These are phyloP conservation scores for Haplotaxodon microlepis DNA, from an alignment of 2,113 vertebrate species.

Conservation along the genomic window DNA sequence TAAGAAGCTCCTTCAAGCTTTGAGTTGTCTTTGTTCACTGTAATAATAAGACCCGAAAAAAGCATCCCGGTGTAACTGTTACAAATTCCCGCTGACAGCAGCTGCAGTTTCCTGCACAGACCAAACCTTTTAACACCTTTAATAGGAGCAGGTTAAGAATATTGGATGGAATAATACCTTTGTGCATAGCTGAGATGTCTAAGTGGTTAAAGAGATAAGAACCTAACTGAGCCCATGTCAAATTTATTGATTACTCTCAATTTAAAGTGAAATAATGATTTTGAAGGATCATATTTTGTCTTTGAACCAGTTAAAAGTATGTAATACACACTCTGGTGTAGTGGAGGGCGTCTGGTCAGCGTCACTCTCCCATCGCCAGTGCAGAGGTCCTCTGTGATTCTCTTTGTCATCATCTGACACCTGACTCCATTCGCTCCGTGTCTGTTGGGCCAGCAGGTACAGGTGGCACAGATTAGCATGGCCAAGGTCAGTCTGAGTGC, in stretches of 20 bases:
- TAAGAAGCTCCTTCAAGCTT: neutral
- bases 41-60: neutral
- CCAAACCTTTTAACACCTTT: neutral
- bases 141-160: neutral
- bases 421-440: constrained; percentile 23
- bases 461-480: constrained; percentile 47
- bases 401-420: constrained; percentile 39
- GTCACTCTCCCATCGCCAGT: neutral
- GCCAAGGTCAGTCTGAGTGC: constrained; percentile 58
- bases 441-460: constrained; percentile 46
- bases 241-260: neutral
- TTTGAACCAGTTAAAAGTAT: neutral
- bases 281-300: neutral
- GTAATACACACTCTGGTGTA: neutral
- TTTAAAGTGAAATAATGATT: neutral
- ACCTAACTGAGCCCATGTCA: neutral
- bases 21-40: neutral
- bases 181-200: neutral
- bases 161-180: neutral
- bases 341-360: constrained; percentile 32
- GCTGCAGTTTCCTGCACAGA: neutral
- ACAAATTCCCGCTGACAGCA: neutral
- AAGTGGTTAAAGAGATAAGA: neutral
- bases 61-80: neutral
- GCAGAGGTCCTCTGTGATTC: constrained; percentile 27